Evolutionary conservation across 2,113 vertebrate genomes (phyloP).

Genomic region (Trochalopteron elliotii): DNA sequence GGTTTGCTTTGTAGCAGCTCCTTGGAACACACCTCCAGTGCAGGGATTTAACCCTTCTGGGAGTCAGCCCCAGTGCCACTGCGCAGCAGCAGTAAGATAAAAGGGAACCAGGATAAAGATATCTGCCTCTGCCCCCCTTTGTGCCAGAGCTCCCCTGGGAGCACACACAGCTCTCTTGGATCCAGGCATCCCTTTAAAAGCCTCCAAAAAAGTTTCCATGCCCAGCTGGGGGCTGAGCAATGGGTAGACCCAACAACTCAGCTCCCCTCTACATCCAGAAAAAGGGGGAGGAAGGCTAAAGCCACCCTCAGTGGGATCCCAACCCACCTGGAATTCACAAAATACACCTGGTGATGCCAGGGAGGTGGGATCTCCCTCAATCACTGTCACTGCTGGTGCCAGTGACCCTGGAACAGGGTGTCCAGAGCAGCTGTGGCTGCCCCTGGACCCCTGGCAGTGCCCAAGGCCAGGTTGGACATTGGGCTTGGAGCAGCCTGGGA

Average conservation of each 20-base stretch:
- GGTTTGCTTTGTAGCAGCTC: background rate
- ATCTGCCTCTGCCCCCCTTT: background rate
- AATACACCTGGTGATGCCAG: accelerated
- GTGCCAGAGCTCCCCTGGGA: background rate
- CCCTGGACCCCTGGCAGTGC: background rate
- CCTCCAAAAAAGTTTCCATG: accelerated
- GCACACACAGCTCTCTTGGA: background rate
- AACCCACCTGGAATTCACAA: accelerated
- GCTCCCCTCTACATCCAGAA: background rate
- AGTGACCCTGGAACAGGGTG: background rate
- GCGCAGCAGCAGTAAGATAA: background rate
- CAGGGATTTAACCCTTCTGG: background rate
- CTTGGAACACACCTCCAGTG: background rate
- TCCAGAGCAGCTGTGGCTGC: background rate
- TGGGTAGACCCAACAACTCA: accelerated
- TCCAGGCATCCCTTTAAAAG: background rate
- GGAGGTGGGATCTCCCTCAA: background rate
- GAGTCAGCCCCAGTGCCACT: background rate
- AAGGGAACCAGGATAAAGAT: accelerated
- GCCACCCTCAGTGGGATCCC: accelerated
- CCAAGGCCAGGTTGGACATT: background rate
- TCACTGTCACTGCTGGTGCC: accelerated
- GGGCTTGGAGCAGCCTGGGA: background rate
- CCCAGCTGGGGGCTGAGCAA: background rate
- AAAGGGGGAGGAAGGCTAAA: background rate